Conservation (phyloP, 2,888 invertebrate genomes). For the Melanchra persicariae region DNA sequence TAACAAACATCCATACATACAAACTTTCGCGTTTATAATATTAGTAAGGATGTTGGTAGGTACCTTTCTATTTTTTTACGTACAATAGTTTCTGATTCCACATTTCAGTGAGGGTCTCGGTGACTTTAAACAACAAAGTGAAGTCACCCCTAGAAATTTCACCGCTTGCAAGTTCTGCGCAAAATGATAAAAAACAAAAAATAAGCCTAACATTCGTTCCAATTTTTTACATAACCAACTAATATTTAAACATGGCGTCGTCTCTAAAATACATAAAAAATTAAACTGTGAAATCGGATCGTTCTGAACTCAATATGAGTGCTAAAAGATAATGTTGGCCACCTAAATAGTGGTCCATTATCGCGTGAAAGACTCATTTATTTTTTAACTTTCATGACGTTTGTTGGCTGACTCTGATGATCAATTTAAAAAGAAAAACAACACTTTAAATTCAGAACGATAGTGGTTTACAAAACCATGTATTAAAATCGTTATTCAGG, state of each 20-base stretch:
- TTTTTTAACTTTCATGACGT: conserved; percentile 10
- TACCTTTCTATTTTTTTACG: too few species aligned
- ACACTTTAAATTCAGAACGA: neutral
- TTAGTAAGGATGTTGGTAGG: too few species aligned
- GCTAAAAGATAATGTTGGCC: conserved; percentile 3
- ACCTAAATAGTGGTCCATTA: conserved; percentile 14
- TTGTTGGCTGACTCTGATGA: neutral
- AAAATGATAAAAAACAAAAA: neutral
- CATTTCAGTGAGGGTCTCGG: too few species aligned
- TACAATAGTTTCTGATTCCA: too few species aligned
- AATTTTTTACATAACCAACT: too few species aligned
- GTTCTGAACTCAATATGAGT: conserved; percentile 18
- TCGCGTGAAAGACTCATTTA: neutral
- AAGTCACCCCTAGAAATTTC: neutral
- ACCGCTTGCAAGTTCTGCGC: neutral
- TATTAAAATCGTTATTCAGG: neutral
- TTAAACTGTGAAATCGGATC: neutral
- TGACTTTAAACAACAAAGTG: too few species aligned
- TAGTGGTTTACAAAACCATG: neutral
- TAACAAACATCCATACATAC: too few species aligned
- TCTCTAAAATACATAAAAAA: conserved; percentile 4
- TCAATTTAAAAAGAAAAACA: conserved; percentile 1
- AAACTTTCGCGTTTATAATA: too few species aligned
- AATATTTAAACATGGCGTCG: too few species aligned
- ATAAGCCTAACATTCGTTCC: too few species aligned